Conservation (phyloP, 2,113 vertebrate genomes). For the Anseranas semipalmata region DNA sequence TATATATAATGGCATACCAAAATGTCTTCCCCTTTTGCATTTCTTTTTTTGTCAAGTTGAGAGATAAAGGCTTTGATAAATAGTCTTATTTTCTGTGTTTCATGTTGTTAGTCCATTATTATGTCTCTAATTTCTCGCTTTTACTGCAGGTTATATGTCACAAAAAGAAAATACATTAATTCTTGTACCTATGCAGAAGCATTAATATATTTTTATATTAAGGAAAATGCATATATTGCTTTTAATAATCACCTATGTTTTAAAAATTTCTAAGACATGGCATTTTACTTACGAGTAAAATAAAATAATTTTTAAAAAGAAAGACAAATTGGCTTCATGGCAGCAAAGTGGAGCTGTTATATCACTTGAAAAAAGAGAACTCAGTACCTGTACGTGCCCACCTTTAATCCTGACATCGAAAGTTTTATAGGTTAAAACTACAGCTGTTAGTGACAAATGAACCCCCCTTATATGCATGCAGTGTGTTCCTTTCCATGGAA, state of each 20-base stretch:
- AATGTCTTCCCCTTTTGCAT: neutral
- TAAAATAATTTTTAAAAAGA: neutral
- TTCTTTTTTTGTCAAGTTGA: neutral
- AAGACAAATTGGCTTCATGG: neutral
- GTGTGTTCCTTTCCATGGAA: neutral
- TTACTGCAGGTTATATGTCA: neutral
- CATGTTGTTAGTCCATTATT: neutral
- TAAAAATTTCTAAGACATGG: neutral
- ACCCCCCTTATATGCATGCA: neutral
- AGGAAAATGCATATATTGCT: neutral
- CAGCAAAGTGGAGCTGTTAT: neutral
- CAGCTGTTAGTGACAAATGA: neutral
- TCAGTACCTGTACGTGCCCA: neutral
- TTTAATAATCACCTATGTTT: neutral
- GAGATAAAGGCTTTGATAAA: neutral
- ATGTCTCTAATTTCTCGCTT: neutral
- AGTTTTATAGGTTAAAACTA: neutral
- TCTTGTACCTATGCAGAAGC: neutral
- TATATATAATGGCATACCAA: neutral
- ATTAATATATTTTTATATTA: neutral
- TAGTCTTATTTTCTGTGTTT: neutral
- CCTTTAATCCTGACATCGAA: neutral
- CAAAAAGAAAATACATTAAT: neutral
- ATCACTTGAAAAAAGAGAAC: neutral
- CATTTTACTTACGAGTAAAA: neutral